These are phyloP conservation scores for Sebastes fasciatus DNA, from an alignment of 2,113 vertebrate genomes.

Conservation along the genomic window DNA sequence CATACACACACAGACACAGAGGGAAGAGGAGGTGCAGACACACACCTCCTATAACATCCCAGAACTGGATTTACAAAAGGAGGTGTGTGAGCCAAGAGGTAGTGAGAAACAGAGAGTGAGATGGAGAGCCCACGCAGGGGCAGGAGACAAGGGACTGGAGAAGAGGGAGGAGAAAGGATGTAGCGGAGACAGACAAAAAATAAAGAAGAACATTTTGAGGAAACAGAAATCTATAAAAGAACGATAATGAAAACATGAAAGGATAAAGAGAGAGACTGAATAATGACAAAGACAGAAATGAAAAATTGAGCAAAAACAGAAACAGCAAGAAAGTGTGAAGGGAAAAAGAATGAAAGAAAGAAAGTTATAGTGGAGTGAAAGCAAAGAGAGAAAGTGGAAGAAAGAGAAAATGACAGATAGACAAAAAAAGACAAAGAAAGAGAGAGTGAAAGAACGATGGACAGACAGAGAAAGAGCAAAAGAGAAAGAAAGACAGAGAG, in stretches of 20 bases:
- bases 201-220: not conserved
- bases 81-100: conserved; percentile 36
- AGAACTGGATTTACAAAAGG: conserved; percentile 20
- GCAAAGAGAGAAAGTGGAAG: not conserved
- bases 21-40: conserved; percentile 26
- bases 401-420: not conserved
- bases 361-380: conserved; percentile 1
- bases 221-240: conserved; percentile 13
- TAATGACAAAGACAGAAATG: conserved; percentile 4
- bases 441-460: not conserved
- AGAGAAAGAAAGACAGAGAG: not conserved
- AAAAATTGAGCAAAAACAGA: not conserved
- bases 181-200: not conserved
- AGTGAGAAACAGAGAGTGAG: conserved; percentile 14
- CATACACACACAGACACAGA: conserved; percentile 34
- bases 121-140: conserved; percentile 32
- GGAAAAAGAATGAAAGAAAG: not conserved
- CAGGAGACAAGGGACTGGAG: not conserved
- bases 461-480: not conserved
- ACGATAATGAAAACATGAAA: not conserved
- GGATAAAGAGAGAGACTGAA: not conserved
- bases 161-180: not conserved
- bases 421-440: not conserved
- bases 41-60: conserved; percentile 48
- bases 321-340: not conserved